phyloP scores from a whole-genome alignment of 2,888 invertebrate genomes.

The Fabriciana adippe region DNA sequence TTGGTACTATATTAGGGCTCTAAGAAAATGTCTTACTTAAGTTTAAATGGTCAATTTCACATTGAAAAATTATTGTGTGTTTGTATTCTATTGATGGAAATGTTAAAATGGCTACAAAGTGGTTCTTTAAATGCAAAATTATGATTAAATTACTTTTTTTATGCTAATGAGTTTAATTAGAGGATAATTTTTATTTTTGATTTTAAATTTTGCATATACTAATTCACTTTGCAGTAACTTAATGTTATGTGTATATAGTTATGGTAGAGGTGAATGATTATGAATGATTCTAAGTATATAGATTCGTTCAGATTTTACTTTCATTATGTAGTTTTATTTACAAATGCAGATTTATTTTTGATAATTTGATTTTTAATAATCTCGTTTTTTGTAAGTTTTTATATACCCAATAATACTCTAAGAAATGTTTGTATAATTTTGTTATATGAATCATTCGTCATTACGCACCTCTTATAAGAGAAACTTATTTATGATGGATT shows the following conservation, averaged over 20 bases:
- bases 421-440: background rate
- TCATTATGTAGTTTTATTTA: background rate
- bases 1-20: slow-evolving; percentile 32
- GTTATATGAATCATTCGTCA: slow-evolving; percentile 1
- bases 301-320: background rate
- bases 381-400: background rate
- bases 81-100: slow-evolving; percentile 13
- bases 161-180: background rate
- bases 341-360: background rate
- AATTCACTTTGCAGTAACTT: slow-evolving; percentile 1
- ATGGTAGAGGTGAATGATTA: slow-evolving; percentile 6
- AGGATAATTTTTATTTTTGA: too few species aligned
- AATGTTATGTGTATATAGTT: slow-evolving; percentile 13
- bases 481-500: background rate
- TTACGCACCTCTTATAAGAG: slow-evolving; percentile 4
- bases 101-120: background rate
- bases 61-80: slow-evolving; percentile 26
- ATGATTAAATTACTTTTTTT: background rate
- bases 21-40: slow-evolving; percentile 31
- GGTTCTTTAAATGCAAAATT: background rate
- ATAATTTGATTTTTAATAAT: background rate
- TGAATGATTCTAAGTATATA: slow-evolving; percentile 2
- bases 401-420: background rate
- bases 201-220: too few species aligned
- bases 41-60: slow-evolving; percentile 31